Evolutionary conservation across 2,888 invertebrate genomes (phyloP).

Genomic region (Carcina quercana): DNA sequence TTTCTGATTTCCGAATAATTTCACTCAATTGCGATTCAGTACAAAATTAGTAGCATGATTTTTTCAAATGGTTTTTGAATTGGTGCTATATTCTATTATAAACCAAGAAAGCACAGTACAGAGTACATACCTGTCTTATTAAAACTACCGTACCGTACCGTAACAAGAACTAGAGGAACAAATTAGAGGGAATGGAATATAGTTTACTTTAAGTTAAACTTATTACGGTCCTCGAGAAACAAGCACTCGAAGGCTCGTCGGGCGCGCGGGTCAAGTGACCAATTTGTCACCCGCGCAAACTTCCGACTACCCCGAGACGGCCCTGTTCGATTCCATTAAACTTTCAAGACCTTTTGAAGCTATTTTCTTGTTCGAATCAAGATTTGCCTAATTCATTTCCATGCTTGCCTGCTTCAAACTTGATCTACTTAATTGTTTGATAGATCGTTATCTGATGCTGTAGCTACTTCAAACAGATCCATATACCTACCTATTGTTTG

Average conservation of each 20-base stretch:
- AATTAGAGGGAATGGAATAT: conserved; percentile 72
- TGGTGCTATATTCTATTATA: no score
- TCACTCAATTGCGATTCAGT: no score
- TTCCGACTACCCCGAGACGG: conserved; percentile 58
- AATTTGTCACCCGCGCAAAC: conserved; percentile 73
- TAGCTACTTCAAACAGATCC: no score
- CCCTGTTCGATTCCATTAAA: conserved; percentile 73
- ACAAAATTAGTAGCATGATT: no score
- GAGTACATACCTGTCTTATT: no score
- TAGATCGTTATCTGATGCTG: no score
- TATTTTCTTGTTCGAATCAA: conserved; percentile 68
- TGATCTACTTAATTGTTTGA: background rate
- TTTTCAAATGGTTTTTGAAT: no score
- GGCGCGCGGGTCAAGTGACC: conserved; percentile 70
- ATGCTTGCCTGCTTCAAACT: conserved; percentile 24
- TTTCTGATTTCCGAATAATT: no score
- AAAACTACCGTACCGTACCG: conserved; percentile 48
- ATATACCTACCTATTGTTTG: no score
- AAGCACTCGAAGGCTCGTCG: conserved; percentile 60
- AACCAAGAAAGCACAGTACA: no score
- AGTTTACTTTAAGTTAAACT: conserved; percentile 74
- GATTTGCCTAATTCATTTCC: conserved; percentile 66
- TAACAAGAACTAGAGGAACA: conserved; percentile 44
- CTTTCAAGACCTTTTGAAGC: conserved; percentile 72
- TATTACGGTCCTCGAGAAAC: conserved; percentile 71